Percentiles rank a stretch among this genome's conserved stretches.
These are phyloP conservation scores for Sanderia malayensis DNA, from an alignment of 30 jellyfish, hydroid and myxozoan genomes.

Conservation along the genomic window DNA sequence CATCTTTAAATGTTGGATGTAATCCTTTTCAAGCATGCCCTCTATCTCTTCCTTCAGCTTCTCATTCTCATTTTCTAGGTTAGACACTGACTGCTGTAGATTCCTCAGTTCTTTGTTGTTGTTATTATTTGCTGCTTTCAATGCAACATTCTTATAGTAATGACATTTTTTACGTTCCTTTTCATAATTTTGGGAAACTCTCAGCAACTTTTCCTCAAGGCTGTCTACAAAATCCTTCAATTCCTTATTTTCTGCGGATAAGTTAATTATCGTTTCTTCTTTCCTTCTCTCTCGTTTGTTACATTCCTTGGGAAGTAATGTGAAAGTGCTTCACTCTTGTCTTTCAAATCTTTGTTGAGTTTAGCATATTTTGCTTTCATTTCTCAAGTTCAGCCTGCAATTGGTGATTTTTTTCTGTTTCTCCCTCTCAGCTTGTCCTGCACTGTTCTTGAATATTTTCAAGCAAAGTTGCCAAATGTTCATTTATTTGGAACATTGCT, in stretches of 20 bases:
- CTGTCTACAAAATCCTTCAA: neutral
- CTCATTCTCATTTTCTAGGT: neutral
- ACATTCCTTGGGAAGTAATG: constrained; percentile 4
- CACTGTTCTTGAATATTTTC: neutral
- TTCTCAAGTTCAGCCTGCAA: neutral
- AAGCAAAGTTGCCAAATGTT: neutral
- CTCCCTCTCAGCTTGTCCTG: constrained; percentile 6
- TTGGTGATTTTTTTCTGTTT: neutral
- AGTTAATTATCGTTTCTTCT: constrained; percentile 3
- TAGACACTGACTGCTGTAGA: too few species aligned
- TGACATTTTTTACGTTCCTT: neutral
- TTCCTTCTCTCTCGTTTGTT: neutral
- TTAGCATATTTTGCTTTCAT: neutral
- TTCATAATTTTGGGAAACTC: neutral
- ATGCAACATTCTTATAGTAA: neutral
- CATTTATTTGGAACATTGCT: neutral
- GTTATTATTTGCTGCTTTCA: neutral
- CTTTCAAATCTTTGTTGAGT: constrained; percentile 6
- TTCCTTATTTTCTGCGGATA: neutral
- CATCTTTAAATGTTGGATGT: neutral
- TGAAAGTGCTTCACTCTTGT: neutral
- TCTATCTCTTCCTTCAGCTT: constrained; percentile 13
- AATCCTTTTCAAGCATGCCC: constrained; percentile 9
- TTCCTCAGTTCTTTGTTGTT: neutral
- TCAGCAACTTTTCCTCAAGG: constrained; percentile 5